Conservation (phyloP, 2,797 vertebrate genomes). For the Acrossocheilus wenchowensis region DNA sequence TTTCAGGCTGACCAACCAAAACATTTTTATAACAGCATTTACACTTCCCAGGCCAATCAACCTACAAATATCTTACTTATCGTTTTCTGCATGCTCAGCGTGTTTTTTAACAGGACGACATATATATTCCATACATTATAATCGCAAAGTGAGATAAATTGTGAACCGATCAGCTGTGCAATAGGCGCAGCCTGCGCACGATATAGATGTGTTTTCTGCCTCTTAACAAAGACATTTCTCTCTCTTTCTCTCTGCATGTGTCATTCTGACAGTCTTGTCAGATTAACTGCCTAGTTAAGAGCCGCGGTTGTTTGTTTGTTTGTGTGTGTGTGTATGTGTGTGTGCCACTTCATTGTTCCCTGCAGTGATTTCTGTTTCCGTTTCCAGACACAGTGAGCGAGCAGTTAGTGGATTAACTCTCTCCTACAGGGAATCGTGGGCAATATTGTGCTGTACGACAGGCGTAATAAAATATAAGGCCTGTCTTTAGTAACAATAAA, state of each 20-base stretch:
- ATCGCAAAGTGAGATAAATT: constrained; percentile 11
- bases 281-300: constrained; percentile 54
- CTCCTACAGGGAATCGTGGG: constrained; percentile 35
- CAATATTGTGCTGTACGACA: constrained; percentile 26
- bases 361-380: constrained; percentile 36
- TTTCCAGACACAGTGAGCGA: constrained; percentile 34
- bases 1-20: not conserved
- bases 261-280: constrained; percentile 51
- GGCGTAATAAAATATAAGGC: constrained; percentile 33
- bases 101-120: not conserved
- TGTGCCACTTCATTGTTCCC: not conserved
- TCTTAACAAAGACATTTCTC: constrained; percentile 43
- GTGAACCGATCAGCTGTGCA: not conserved
- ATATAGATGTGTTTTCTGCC: constrained; percentile 27
- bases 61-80: not conserved
- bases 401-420: constrained; percentile 43
- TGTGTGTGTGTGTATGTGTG: not conserved
- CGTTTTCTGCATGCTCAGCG: not conserved
- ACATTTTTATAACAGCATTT: not conserved
- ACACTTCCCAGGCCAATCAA: not conserved
- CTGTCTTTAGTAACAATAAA: constrained; percentile 45
- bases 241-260: constrained; percentile 38
- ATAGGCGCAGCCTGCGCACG: not conserved
- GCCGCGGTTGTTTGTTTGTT: constrained; percentile 17
- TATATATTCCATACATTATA: not conserved